Evolutionary conservation across 2,888 invertebrate genomes (phyloP), one percentile per base, ranked within the genome.

Genomic region (Mythimna albipuncta): DNA sequence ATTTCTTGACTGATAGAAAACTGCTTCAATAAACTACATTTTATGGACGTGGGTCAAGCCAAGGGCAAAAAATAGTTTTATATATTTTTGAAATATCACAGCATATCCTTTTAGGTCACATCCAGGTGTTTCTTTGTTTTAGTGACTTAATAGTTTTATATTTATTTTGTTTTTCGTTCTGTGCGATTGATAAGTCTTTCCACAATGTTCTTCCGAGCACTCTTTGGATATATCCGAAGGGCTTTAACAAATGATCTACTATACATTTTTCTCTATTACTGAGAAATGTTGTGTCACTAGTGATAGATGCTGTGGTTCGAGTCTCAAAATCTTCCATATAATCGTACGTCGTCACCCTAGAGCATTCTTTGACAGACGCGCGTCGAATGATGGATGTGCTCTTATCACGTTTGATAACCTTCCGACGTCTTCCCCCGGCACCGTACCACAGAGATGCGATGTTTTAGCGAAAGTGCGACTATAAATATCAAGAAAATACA

Each of bases 381-480:
- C 71, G 76, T 78, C 85, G 88, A 86, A 89, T 95, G 95, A 96
- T 95, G 94, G 96, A 96, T 96, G 93, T 86, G 92, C 89, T 92
- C 91, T 95, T 95, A 96, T 95, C 96, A 91, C 83, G 73, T 87
- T 85, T 93, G 95, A 95, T 96, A 96, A 95, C 95, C 95, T 94
- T 94, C 91, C 89, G 90, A 84, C 89, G 88, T 88, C 88, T 87
- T 86, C 89, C 89, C 89, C 89, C 85, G 87, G 86, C 81, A 81
- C 88, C 75, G 87, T 84, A 84, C 87, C 71, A 79, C 73, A 64
- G 69, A 79, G 88, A 77, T 77, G 85, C 85, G 85, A 79, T 85
- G 84, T 89, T 90, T 89, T 85, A 89, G 91, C 89, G 86, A 93
- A 93, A 93, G 87, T 89, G 81, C 76, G 72, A 75, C 77, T 87